phyloP scores from a whole-genome alignment of 2,797 vertebrate species.

The Salmo trutta region DNA sequence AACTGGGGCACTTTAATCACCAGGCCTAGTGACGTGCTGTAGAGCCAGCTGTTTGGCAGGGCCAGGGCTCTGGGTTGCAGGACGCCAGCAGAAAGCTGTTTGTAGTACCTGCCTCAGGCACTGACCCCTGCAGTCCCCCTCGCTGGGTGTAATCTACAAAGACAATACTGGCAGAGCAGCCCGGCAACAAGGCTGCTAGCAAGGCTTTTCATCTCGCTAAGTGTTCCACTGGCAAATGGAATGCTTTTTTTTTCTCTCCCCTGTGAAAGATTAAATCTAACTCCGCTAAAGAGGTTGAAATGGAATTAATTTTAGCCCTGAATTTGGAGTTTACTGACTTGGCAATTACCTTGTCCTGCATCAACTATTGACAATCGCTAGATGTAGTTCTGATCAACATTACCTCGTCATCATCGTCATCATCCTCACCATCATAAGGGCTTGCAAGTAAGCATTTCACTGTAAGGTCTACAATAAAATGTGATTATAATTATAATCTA shows the following conservation, averaged over 20 bases:
- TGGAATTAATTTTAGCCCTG: constrained; percentile 43
- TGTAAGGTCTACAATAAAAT: no score
- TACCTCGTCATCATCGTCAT: neutral
- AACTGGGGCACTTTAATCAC: constrained; percentile 56
- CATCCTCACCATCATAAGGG: no score
- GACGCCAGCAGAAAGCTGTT: constrained; percentile 46
- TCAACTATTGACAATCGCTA: neutral
- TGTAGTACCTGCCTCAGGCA: constrained; percentile 58
- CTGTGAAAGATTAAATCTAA: constrained; percentile 61
- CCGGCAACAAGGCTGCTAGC: constrained; percentile 47
- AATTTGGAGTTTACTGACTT: constrained; percentile 42
- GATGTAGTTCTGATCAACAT: neutral
- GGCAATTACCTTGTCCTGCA: constrained; percentile 35
- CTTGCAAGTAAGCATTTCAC: no score
- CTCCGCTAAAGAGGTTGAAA: constrained; percentile 51
- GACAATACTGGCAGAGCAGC: constrained; percentile 55
- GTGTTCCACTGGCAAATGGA: constrained; percentile 64
- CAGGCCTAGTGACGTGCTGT: constrained; percentile 43
- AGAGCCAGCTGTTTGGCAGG: constrained; percentile 63
- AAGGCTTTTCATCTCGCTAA: constrained; percentile 59
- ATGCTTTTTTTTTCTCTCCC: constrained; percentile 18
- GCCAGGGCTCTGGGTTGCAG: constrained; percentile 27
- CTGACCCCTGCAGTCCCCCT: constrained; percentile 57
- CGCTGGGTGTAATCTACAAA: constrained; percentile 64
- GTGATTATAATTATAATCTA: neutral